These are phyloP conservation scores for Menidia beryllina DNA, from an alignment of 2,113 vertebrate species.

Conservation along the genomic window DNA sequence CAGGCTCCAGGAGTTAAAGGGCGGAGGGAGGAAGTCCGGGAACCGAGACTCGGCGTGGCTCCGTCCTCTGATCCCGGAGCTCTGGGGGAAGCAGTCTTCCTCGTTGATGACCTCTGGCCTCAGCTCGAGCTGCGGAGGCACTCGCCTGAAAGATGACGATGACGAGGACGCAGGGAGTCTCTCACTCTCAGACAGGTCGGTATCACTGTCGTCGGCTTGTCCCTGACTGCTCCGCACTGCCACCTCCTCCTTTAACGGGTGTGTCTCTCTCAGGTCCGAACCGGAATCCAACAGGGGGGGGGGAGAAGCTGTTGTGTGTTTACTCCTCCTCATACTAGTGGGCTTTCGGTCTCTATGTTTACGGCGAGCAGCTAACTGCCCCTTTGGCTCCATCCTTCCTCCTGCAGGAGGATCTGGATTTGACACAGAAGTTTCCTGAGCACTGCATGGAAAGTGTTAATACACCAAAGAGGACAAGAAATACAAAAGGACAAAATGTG, in stretches of 20 bases:
- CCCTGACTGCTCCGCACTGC: conserved; percentile 17
- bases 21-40: conserved; percentile 90
- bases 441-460: conserved; percentile 16
- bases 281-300: conserved; percentile 8
- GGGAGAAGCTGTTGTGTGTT: conserved; percentile 26
- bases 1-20: conserved; percentile 91
- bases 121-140: conserved; percentile 87
- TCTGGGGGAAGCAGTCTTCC: conserved; percentile 37
- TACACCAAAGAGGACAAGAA: fast-evolving
- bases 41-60: conserved; percentile 71
- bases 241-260: not conserved
- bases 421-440: conserved; percentile 45
- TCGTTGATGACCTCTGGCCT: conserved; percentile 86
- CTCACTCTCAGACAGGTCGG: conserved; percentile 91
- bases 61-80: conserved; percentile 33
- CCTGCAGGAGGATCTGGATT: not conserved
- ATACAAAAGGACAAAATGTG: not conserved
- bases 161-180: conserved; percentile 76
- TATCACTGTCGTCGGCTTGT: conserved; percentile 84
- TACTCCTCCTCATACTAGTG: not conserved
- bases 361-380: conserved; percentile 21
- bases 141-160: conserved; percentile 62
- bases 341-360: conserved; percentile 31
- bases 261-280: conserved; percentile 16
- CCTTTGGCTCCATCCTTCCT: conserved; percentile 15